Base-by-base conservation (phyloP, 2,888 invertebrate genomes). In the Cyclophora albipunctata region DNA sequence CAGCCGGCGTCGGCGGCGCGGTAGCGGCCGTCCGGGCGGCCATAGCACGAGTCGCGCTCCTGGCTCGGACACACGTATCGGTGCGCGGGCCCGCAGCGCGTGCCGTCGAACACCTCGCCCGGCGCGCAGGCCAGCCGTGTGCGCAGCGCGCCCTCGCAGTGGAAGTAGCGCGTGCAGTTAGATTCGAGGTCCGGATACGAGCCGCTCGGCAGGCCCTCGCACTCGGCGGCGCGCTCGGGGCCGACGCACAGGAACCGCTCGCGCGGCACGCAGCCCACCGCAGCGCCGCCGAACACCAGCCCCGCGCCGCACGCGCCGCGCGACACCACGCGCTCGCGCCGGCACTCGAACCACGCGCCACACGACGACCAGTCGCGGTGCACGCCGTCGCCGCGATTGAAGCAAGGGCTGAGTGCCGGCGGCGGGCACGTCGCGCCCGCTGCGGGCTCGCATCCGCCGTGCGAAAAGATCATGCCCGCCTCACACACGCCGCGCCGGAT, bases 401-500 rank as follows among this genome's bases (percentile, higher is more conserved):
- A 83, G 67, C 89, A 89, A 35, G 84, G 84, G 53, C 85, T 84
- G 7, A 78, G 74, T 3, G 81, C 86, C 0, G 84, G 81, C 44
- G 81, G 75, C 7, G 89, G 89, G 62, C 91, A 91, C 5, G 67
- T 60, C n/a, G 82, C 81, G 20, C 70, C 71, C 34, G 66, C 64
- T 0, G 84, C 83, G n/a, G 80, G 69, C 52, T 88, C 89, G 66
- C 91, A 91, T 34, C 85, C 85, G 43, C 84, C 81, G 20, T 83
- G 84, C 48, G 90, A 81, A 65, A 91, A 92, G 40, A 90, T 66
- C 45, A 84, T 75, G 3, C 85, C 90, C 6, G 83, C 75, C 44
- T 90, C 89, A 64, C 91, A 91, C 7, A 90, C 90, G 5, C 91
- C 82, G 50, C 90, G 85, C 4, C 90, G 82, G 45, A 88, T 84